Base-by-base conservation (phyloP, 2,888 invertebrate species). In the Cantharis rustica region DNA sequence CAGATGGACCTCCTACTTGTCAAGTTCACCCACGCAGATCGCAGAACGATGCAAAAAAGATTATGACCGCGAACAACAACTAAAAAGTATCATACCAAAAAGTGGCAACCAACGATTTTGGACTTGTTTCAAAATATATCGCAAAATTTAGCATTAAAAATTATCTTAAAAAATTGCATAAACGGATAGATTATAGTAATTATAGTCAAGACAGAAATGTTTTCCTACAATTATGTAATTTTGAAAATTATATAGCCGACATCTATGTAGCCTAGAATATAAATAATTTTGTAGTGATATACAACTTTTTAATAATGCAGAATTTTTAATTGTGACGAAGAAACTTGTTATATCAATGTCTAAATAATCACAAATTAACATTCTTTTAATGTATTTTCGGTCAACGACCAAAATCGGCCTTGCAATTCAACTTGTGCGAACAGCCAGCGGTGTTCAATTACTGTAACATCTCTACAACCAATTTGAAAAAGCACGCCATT, bases 1-100 rank as follows among this genome's bases (percentile, higher is more conserved):
- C 75, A 75, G 75, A 61, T 71, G 75, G 75, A 64, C 71, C 75
- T 75, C 75, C 75, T 66, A 75, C 75, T 75, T 70, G 27, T 64
- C 70, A 71, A 64, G 20, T 68, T 75, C 75, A 70, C 75, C 75
- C 71, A 75, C 75, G 75, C 71, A 26, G 71, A 61, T 75, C 75
- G 71, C 71, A 63, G 68, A 75, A 75, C 61, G 66, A 10, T 16
- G 11, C 17, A 31, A 20, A 23, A 66, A 66, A 23, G 23, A 66
- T 20, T 66, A 66, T 20, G 64, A 66, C 47, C 47, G 47, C 47
- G 47, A 47, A 47, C 47, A n/a, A n/a, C n/a, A 47, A 47, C 47
- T n/a, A 47, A 47, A 47, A 47, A 47, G 47, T 47, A 47, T 47
- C 47, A 47, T 47, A 47, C 47, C 47, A 47, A 47, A 47, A 47